A percentile compares a stretch with the other conserved stretches of the same genome.
Evolutionary conservation across 2,888 invertebrate genomes (phyloP).

Genomic region (Drosophila antonietae): DNA sequence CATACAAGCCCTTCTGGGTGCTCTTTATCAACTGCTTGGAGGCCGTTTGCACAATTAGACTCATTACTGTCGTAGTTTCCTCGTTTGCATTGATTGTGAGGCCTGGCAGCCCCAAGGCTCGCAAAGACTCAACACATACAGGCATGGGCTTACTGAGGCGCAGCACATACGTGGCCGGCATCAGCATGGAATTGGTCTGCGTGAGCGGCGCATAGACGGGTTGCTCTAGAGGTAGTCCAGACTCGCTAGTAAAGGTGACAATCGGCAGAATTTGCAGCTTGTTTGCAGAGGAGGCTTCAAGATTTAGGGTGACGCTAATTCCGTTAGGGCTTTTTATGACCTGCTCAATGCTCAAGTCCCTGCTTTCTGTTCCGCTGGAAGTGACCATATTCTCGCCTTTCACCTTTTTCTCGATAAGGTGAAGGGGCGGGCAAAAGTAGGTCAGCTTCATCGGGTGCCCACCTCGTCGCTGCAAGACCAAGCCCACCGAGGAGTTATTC

Average conservation of each 20-base stretch:
- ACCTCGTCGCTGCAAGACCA: slow-evolving; percentile 92
- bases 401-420: slow-evolving; percentile 50
- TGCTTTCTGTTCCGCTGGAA: slow-evolving; percentile 59
- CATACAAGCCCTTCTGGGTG: slow-evolving; percentile 92
- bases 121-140: slow-evolving; percentile 91
- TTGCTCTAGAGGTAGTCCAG: slow-evolving; percentile 80
- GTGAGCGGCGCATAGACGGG: slow-evolving; percentile 93
- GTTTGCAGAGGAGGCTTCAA: slow-evolving; percentile 95
- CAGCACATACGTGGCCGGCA: slow-evolving; percentile 96
- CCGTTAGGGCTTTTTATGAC: slow-evolving; percentile 85
- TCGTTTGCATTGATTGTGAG: slow-evolving; percentile 71
- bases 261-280: slow-evolving; percentile 83
- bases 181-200: slow-evolving; percentile 93
- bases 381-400: slow-evolving; percentile 18
- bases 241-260: slow-evolving; percentile 78
- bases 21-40: slow-evolving; percentile 91
- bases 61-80: slow-evolving; percentile 76
- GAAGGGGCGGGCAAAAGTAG: slow-evolving; percentile 87
- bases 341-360: slow-evolving; percentile 87
- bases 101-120: slow-evolving; percentile 87
- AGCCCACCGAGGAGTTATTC: slow-evolving; percentile 94
- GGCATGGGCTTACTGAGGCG: slow-evolving; percentile 93
- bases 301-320: slow-evolving; percentile 94
- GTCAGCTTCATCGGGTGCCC: slow-evolving; percentile 97
- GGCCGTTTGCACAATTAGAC: slow-evolving; percentile 91